Evolutionary conservation across 2,888 invertebrate genomes (phyloP), one percentile per base, ranked within the genome.

Genomic region (Tanytarsus gracilentus): DNA sequence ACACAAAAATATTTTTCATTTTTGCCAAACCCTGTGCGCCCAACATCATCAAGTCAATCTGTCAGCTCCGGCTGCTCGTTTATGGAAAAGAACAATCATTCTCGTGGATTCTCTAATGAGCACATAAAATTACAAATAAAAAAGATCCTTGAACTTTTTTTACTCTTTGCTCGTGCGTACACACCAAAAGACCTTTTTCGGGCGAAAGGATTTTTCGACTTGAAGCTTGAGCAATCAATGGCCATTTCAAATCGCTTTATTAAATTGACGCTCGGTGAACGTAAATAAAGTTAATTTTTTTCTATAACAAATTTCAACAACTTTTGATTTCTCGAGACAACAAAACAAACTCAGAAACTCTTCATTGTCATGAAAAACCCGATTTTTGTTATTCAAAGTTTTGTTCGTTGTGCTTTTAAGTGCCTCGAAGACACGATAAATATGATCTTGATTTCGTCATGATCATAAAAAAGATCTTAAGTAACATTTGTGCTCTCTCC

Each of bases 371-470:
- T 44, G 44, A 44, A 44, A 44, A 44, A 44, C 44, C 23, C 44
- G 44, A 44, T 44, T 44, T n/a, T 44, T 36, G 36, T 36, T 36
- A 36, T 36, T 36, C 36, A 36, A n/a, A n/a, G n/a, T n/a, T n/a
- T n/a, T n/a, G n/a, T n/a, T n/a, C n/a, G n/a, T n/a, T 36, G 16
- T 36, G 16, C 16, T 18, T 39, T 53, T 39, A 36, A 36, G 53
- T 53, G 53, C 53, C 52, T 33, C 36, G 36, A 53, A 53, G 29
- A 36, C 53, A 39, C 36, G 53, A 53, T 53, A 56, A 56, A 40
- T 39, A 40, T 56, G 55, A 56, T 56, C 55, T 56, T 56, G 55
- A 56, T 56, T 56, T 56, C 40, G 40, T 56, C 55, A 25, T 49
- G 25, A 49, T 44, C 11, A 49, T 25, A 26, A 48, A 49, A 49